These are phyloP conservation scores for Theodoxus fluviatilis DNA, from an alignment of 2,888 invertebrate species.

Conservation along the genomic window DNA sequence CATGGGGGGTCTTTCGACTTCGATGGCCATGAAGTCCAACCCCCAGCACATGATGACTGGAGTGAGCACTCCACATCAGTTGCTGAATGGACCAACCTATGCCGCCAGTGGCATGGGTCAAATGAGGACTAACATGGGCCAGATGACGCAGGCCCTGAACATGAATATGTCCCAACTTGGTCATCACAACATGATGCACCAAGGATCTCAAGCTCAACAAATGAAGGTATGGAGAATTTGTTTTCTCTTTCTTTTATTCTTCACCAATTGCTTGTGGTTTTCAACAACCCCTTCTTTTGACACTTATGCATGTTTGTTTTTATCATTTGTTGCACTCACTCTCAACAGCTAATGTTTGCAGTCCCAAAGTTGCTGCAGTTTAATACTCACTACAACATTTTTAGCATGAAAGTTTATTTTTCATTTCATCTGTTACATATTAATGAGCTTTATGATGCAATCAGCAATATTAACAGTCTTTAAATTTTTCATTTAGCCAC, in stretches of 20 bases:
- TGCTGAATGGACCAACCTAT: slow-evolving; percentile 62
- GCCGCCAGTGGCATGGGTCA: slow-evolving; percentile 42
- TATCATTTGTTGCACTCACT: no score
- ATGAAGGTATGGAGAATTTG: slow-evolving; percentile 44
- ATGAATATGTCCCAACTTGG: slow-evolving; percentile 40
- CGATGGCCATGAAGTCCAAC: slow-evolving; percentile 34
- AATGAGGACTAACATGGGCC: no score
- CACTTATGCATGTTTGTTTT: no score
- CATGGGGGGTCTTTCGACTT: slow-evolving; percentile 30
- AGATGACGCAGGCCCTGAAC: no score
- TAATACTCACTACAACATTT: no score
- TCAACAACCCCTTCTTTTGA: not conserved
- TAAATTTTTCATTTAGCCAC: no score
- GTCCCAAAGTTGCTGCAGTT: no score
- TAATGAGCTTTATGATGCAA: no score
- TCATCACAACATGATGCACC: slow-evolving; percentile 44
- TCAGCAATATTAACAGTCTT: no score
- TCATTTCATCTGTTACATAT: no score
- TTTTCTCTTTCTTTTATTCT: not conserved
- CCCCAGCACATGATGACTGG: slow-evolving; percentile 38
- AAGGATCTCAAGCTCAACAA: slow-evolving; percentile 44
- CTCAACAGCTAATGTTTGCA: no score
- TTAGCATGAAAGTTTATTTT: no score
- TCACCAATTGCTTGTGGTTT: not conserved
- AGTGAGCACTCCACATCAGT: slow-evolving; percentile 37